A percentile compares a stretch with the other conserved stretches of the same genome.
Evolutionary conservation across 2,113 vertebrate genomes (phyloP).

Genomic region (Campylorhamphus procurvoides): DNA sequence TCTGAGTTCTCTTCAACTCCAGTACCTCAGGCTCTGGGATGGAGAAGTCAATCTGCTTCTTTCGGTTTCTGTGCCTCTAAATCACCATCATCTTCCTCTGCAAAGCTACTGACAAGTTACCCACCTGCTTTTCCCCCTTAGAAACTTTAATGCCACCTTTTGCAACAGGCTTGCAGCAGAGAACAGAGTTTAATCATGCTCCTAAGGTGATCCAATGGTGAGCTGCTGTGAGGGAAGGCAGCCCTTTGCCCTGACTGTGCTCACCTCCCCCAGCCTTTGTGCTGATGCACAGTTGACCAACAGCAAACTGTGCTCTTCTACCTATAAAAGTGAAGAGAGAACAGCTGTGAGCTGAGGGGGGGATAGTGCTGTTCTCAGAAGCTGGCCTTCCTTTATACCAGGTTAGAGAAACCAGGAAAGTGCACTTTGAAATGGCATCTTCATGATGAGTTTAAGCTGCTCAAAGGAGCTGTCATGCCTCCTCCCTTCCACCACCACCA

Average conservation of each 20-base stretch:
- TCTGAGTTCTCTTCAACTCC: neutral
- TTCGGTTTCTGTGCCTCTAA: conserved; percentile 17
- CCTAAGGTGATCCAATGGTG: neutral
- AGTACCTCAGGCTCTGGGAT: neutral
- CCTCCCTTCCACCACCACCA: neutral
- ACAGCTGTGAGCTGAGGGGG: neutral
- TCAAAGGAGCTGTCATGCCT: neutral
- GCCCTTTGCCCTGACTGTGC: neutral
- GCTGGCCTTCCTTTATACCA: neutral
- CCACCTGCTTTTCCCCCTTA: neutral
- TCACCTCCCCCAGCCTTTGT: neutral
- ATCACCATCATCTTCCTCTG: neutral
- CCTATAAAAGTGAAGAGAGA: neutral
- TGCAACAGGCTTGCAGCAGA: neutral
- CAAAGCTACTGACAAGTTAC: neutral
- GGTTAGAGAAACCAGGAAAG: neutral
- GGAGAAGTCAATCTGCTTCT: neutral
- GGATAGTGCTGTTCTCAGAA: neutral
- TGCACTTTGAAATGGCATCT: neutral
- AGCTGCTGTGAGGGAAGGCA: neutral
- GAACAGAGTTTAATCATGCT: neutral
- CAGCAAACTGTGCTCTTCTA: neutral
- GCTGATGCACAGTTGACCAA: neutral
- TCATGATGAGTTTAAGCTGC: neutral
- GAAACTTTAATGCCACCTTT: neutral